Conservation (phyloP, 2,797 vertebrate species). For the Corythornis leucogaster region DNA sequence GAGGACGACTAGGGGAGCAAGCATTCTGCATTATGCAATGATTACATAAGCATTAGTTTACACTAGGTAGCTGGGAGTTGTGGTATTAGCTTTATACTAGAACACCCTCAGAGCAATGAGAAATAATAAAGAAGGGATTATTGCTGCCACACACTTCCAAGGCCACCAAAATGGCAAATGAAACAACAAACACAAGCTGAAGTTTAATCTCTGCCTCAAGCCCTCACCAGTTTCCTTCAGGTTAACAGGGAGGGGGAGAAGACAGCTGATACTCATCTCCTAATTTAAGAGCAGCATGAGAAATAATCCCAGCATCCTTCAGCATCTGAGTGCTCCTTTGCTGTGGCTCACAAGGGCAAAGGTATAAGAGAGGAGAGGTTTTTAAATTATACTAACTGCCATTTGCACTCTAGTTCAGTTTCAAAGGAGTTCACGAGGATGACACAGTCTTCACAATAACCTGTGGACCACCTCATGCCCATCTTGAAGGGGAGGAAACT, state of each 20-base stretch:
- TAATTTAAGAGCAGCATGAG: not conserved
- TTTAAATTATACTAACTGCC: not conserved
- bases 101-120: constrained; percentile 23
- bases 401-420: not conserved
- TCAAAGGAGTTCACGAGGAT: not conserved
- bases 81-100: constrained; percentile 46
- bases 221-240: not conserved
- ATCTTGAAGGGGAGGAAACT: not conserved
- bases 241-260: not conserved
- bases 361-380: not conserved
- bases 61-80: constrained; percentile 58
- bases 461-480: not conserved
- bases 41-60: constrained; percentile 71
- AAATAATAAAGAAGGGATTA: constrained; percentile 47
- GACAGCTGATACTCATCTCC: not conserved
- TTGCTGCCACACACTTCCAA: constrained; percentile 7
- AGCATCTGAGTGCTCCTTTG: not conserved
- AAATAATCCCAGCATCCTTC: not conserved
- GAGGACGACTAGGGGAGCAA: constrained; percentile 33
- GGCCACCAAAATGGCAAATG: constrained; percentile 37
- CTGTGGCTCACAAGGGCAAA: not conserved
- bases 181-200: not conserved
- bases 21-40: constrained; percentile 69
- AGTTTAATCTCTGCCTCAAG: not conserved
- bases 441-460: not conserved